Base-by-base conservation (phyloP, 2,113 vertebrate species). In the Mustela nigripes region DNA sequence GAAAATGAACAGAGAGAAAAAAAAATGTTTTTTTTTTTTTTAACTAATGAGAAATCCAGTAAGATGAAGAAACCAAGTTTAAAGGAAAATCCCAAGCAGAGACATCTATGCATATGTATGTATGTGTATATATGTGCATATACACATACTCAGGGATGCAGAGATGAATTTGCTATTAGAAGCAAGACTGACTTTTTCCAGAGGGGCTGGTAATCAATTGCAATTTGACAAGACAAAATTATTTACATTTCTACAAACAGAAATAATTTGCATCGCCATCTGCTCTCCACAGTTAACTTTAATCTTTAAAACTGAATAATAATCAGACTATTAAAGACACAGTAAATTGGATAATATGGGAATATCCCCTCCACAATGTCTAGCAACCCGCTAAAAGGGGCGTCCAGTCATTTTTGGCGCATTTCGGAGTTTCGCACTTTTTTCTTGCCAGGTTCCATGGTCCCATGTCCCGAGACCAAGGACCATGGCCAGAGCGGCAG, bases 301-400 rank as follows among this genome's bases (percentile, higher is more conserved):
- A 22, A 69, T 71, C 60, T 91, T 86, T 63, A 91, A 87, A 83
- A 67, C 39, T 78, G 86, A 79, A 48, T 69, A 93, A 95, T 79
- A 56, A 89, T 90, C 28, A 91, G 81, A 58, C 36, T 26, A 9
- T n/a, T 69, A 71, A 74, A 90, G 67, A 79, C 48, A 81, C 19
- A 93, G 85, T 16, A 62, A 62, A 28, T n/a, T 28, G 14, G 76
- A 48, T 76, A 81, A 76, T 26, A 50, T 18, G 0, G 28, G n/a
- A 39, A 28, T 1, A 4, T 60, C 28, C n/a, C 31, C 45, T 15
- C 31, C 58, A 82, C 28, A 50, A 28, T 0, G 6, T 42, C 50
- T 76, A 74, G 14, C 10, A 33, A 16, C 4, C n/a, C 26, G 18
- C 26, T 74, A 24, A 21, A 42, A 60, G 11, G 11, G 19, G 24